Base-by-base conservation (phyloP, 2,113 vertebrate species). In the Physeter macrocephalus region DNA sequence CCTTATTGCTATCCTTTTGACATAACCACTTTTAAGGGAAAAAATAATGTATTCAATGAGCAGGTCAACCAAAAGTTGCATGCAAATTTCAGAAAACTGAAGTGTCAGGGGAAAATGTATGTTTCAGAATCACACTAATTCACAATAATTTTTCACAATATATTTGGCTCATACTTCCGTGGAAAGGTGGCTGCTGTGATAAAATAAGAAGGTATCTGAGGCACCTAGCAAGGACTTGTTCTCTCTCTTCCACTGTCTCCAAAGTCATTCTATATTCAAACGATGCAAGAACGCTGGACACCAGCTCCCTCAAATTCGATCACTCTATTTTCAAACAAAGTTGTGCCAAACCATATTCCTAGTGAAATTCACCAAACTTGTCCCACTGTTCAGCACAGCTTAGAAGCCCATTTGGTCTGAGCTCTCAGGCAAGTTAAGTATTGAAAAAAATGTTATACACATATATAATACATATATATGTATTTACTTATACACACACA, bases 31-130 rank as follows among this genome's bases (percentile, higher is more conserved):
- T 93, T 36, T 61, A 67, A 46, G 27, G 6, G 3, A 21, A 17
- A 29, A 14, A 21, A 31, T 59, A 17, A 39, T 34, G n/a, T 74
- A 54, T 52, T 81, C 29, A 46, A n/a, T 72, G 46, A 89, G 14
- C 4, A 85, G 10, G 36, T 78, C 39, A 36, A 36, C 23, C 5
- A 52, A 83, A 95, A 66, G 27, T 49, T 80, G 6, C 41, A 77
- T 66, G 12, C 6, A 95, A 93, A 92, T 78, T 89, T 80, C 54
- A 80, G 15, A 94, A 94, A 97, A 64, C 75, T 41, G n/a, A 74
- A 95, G 46, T 34, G 4, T 81, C 29, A 80, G 20, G 29, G 39
- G 25, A 89, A 92, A 90, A 39, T 52, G 8, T 36, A 81, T 49
- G 11, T 67, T 96, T 54, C 62, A n/a, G 69, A 81, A 49, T 94